Percentiles rank a stretch among this genome's conserved stretches.
Evolutionary conservation across 2,113 vertebrate genomes (phyloP).

Genomic region (Alouatta palliata): DNA sequence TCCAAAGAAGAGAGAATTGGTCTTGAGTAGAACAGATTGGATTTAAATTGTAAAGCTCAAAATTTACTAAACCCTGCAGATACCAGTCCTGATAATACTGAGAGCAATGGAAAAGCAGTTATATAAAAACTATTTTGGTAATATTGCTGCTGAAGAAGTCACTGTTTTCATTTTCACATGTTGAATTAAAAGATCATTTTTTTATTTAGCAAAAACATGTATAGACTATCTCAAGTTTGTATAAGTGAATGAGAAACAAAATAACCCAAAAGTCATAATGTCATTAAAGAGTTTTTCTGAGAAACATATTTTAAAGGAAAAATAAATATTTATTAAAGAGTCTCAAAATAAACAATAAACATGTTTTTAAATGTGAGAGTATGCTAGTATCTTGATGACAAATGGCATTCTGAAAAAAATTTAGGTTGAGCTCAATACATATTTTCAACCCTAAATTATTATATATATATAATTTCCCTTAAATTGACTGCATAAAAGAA

Average conservation of each 20-base stretch:
- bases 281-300: constrained; percentile 28
- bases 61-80: constrained; percentile 10
- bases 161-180: constrained; percentile 56
- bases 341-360: constrained; percentile 9
- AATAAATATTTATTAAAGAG: constrained; percentile 28
- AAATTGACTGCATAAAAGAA: not conserved
- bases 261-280: constrained; percentile 38
- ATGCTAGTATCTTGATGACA: not conserved
- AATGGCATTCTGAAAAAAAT: not conserved
- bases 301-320: not conserved
- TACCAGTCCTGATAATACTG: not conserved
- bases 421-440: not conserved
- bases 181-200: constrained; percentile 49
- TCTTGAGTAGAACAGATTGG: constrained; percentile 28
- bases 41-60: constrained; percentile 58
- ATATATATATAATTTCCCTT: not conserved
- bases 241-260: constrained; percentile 34
- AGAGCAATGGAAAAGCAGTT: constrained; percentile 43
- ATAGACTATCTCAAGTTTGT: constrained; percentile 25
- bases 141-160: not conserved
- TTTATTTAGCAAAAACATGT: not conserved
- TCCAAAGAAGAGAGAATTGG: constrained; percentile 47
- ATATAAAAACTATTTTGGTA: constrained; percentile 1
- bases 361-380: not conserved
- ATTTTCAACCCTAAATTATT: not conserved